phyloP scores from a whole-genome alignment of 2,888 invertebrate genomes.

The Formica aserva region DNA sequence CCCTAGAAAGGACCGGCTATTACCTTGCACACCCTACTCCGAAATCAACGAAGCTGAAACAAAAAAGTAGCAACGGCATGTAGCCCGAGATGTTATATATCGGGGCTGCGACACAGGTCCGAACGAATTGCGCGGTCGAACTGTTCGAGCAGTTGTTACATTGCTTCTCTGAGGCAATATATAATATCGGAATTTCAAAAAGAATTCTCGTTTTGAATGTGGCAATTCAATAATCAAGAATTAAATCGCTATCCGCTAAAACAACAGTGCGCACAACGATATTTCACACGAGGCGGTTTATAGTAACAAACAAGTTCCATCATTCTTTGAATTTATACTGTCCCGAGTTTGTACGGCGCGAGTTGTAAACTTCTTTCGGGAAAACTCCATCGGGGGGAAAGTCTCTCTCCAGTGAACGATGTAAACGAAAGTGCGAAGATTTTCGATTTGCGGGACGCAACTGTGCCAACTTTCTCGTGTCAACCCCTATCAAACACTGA shows the following conservation, averaged over 20 bases:
- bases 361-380: constrained; percentile 65
- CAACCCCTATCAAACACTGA: constrained; percentile 67
- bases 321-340: constrained; percentile 48
- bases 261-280: background rate
- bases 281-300: background rate
- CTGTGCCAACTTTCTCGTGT: constrained; percentile 47
- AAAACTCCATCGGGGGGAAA: constrained; percentile 32
- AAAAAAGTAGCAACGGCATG: constrained; percentile 14
- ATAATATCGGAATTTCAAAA: background rate
- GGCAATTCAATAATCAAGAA: constrained; percentile 1
- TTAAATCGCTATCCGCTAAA: background rate
- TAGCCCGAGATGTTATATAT: background rate
- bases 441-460: constrained; percentile 69
- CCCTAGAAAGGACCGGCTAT: constrained; percentile 27
- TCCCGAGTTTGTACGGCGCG: constrained; percentile 36
- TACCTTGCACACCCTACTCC: constrained; percentile 36
- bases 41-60: constrained; percentile 38
- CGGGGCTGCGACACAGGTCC: background rate
- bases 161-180: background rate
- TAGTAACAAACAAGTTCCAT: constrained; percentile 32
- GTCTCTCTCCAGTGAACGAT: constrained; percentile 19
- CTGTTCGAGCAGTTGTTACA: background rate
- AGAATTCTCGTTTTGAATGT: background rate
- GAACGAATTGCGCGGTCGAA: constrained; percentile 12
- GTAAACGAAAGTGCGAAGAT: constrained; percentile 70